Evolutionary conservation across 2,113 vertebrate genomes (phyloP).

Genomic region (Gracilinanus agilis): DNA sequence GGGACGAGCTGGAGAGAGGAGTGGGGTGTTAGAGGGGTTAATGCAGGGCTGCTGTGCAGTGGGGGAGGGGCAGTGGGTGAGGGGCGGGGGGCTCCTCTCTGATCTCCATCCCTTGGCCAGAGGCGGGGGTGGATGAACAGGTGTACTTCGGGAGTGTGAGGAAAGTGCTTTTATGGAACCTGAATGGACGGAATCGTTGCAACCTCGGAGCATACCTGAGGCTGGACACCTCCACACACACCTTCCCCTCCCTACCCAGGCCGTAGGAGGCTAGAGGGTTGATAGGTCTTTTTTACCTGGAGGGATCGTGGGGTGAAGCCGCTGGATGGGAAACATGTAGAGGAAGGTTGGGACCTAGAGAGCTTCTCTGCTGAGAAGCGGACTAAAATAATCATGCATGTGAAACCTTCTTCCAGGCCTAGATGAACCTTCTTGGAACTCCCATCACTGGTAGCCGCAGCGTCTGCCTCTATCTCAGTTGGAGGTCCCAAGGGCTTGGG

Average conservation of each 20-base stretch:
- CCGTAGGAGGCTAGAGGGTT: constrained; percentile 1
- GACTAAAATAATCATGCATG: constrained; percentile 8
- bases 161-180: constrained; percentile 13
- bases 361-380: constrained; percentile 7
- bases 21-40: constrained; percentile 17
- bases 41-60: not conserved
- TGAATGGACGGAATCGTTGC: not conserved
- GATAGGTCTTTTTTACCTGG: not conserved
- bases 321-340: not conserved
- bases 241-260: no score
- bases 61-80: constrained; percentile 32
- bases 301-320: not conserved
- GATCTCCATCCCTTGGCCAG: constrained; percentile 1
- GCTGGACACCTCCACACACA: not conserved
- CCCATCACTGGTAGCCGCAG: constrained; percentile 37
- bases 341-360: not conserved
- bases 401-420: constrained; percentile 58
- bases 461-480: constrained; percentile 66
- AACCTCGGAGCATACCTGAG: not conserved
- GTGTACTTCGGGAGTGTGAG: not conserved
- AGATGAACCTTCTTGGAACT: constrained; percentile 46
- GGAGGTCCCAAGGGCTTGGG: constrained; percentile 65
- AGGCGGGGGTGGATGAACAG: not conserved
- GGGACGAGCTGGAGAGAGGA: not conserved
- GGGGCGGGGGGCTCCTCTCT: constrained; percentile 51